Percentiles rank a stretch among this genome's conserved stretches.
Evolutionary conservation across 2,888 invertebrate species (phyloP).

Genomic region (Neoaliturus tenellus): DNA sequence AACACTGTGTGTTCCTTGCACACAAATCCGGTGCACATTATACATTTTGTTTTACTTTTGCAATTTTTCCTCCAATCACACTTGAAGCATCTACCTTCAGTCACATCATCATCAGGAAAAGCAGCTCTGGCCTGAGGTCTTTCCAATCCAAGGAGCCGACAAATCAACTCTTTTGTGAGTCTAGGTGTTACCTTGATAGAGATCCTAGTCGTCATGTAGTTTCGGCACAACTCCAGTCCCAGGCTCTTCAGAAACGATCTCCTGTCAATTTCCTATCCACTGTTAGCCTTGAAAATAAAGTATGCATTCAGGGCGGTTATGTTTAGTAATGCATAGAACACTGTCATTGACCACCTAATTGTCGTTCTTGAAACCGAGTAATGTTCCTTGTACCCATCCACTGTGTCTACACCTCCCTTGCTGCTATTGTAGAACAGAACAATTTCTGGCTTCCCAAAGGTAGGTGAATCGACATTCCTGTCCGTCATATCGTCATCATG

Average conservation of each 20-base stretch:
- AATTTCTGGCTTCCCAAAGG: constrained; percentile 42
- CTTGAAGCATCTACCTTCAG: not conserved
- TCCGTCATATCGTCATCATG: constrained; percentile 17
- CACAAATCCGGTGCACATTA: not conserved
- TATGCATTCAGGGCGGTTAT: constrained; percentile 60
- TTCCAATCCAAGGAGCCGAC: constrained; percentile 7
- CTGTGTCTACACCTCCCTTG: constrained; percentile 47
- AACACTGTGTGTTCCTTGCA: constrained; percentile 1
- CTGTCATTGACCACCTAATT: constrained; percentile 26
- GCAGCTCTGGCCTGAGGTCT: not conserved
- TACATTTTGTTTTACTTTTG: constrained; percentile 15
- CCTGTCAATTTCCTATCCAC: not conserved
- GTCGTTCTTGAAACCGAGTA: constrained; percentile 32
- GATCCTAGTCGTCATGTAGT: constrained; percentile 15
- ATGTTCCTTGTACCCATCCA: constrained; percentile 34
- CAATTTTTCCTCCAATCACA: constrained; percentile 8
- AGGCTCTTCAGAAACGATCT: constrained; percentile 27
- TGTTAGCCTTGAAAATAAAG: constrained; percentile 23
- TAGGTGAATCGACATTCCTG: not conserved
- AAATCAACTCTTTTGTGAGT: not conserved
- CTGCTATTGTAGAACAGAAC: constrained; percentile 46
- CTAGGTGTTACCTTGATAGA: not conserved
- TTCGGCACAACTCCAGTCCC: not conserved
- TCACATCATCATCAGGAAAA: not conserved
- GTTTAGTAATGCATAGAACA: constrained; percentile 61